Conservation (phyloP, 2,888 invertebrate genomes). For the Thumatha senex region DNA sequence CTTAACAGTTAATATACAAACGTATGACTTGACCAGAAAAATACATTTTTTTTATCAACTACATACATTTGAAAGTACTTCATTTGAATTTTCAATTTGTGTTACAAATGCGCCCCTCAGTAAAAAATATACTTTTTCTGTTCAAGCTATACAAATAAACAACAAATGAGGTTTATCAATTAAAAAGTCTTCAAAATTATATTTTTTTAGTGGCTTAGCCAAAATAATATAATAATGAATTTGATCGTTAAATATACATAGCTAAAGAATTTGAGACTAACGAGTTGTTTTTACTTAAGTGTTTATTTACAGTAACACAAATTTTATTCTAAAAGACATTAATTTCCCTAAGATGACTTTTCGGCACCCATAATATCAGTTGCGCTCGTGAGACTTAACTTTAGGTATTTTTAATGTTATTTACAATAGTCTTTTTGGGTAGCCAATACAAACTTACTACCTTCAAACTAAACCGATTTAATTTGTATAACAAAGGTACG, state of each 20-base stretch:
- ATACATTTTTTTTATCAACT: slow-evolving; percentile 43
- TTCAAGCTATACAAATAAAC: slow-evolving; percentile 9
- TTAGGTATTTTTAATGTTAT: slow-evolving; percentile 8
- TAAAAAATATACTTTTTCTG: neutral
- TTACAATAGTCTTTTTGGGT: too few species aligned
- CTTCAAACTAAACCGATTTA: too few species aligned
- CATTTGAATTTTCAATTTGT: too few species aligned
- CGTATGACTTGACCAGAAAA: slow-evolving; percentile 49
- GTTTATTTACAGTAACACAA: slow-evolving; percentile 53
- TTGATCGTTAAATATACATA: slow-evolving; percentile 37
- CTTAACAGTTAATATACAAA: slow-evolving; percentile 77
- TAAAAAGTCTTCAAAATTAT: slow-evolving; percentile 23
- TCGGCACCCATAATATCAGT: slow-evolving; percentile 49
- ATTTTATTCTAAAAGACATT: slow-evolving; percentile 43
- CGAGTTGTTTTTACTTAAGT: slow-evolving; percentile 20
- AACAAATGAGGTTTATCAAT: slow-evolving; percentile 17
- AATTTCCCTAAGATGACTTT: slow-evolving; percentile 30
- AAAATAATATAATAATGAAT: slow-evolving; percentile 32
- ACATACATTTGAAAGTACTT: neutral
- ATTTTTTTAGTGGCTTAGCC: slow-evolving; percentile 32
- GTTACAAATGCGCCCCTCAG: neutral
- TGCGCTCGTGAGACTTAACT: slow-evolving; percentile 29
- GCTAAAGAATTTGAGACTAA: slow-evolving; percentile 20
- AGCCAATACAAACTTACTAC: too few species aligned
- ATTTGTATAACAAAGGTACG: too few species aligned